Base-by-base conservation (phyloP, 2,888 invertebrate genomes). In the Rutpela maculata region DNA sequence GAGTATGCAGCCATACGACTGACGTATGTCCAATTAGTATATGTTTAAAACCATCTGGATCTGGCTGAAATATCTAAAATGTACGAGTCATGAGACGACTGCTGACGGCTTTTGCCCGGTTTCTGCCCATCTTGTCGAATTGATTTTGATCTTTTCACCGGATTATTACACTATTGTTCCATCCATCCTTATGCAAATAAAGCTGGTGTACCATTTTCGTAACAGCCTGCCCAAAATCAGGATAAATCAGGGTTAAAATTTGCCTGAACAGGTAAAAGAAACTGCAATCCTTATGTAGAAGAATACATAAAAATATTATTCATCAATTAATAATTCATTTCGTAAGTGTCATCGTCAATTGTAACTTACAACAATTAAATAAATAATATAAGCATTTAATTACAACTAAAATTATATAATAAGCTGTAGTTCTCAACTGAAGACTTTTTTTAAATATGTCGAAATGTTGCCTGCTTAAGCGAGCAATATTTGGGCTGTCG, bases 11-110 rank as follows among this genome's bases (percentile, higher is more conserved):
- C 87, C 88, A 83, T 88, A 89, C 84, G 85, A 88, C 86, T 86
- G 89, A 88, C 88, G 84, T 85, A 87, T 83, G 89, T 88, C 89
- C 89, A 89, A 89, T 89, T 89, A 89, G 88, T 88, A 88, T 87
- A 88, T 88, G 84, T 89, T 88, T 88, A 86, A 88, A 87, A 88
- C 87, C 88, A 88, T 88, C 87, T 84, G 86, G 85, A 86, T 86
- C 86, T 85, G 84, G 84, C 84, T 86, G 84, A 87, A 87, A 87
- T 80, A 87, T 88, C 87, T 87, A 84, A 85, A 84, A 84, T 78
- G 83, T 81, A 82, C 83, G 81, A 78, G 84, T 83, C 84, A 81
- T 72, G 68, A 63, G 75, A 55, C 76, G 74, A 73, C 69, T 62
- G 74, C 66, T 60, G 69, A 74, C 74, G 59, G 78, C 71, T 80